Evolutionary conservation across 1,140 invertebrate genomes (phyloP), one percentile per base, ranked within the genome.

Genomic region (Plectrocnemia conspersa): DNA sequence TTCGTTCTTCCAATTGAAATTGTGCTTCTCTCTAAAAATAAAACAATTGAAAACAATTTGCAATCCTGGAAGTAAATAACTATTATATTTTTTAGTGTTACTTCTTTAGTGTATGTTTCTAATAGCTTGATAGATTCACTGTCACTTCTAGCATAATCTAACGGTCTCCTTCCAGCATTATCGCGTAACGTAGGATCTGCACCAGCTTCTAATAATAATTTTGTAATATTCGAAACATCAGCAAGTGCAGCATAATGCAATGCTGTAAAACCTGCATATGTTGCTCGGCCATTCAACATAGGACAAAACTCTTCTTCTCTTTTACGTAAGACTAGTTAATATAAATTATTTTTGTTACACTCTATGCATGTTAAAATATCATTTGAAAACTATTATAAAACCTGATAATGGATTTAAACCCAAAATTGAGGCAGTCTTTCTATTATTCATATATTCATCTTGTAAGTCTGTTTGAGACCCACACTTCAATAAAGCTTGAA

Each of bases 181-280:
- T 91, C 92, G 65, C 86, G 81, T 21, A 80, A 67, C 9, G 75
- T 77, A n/a, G 85, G 86, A 77, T 88, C 79, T 15, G 85, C 84
- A 52, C 85, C 86, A 57, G 70, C 73, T 22, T 82, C 77, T n/a
- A 88, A 65, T 36, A 88, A 71, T 22, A 77, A 67, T 61, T 74
- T 68, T 1, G 82, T 78, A 41, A 82, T 79, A 13, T 76, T 75
- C 16, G 76, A 64, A 63, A 85, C 83, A 73, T 93, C 84, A 10
- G 80, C 76, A 23, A 96, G 71, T 33, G 85, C 88, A 13, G 91
- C 91, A 77, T 96, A 97, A 71, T 95, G 92, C 33, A 97, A 75
- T 35, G 91, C 82, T 45, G 92, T 94, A 70, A 89, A 93, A 15
- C 90, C 91, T 55, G 82, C 76, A 67, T 91, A 95, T 7, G 81